A percentile compares a stretch with the other conserved stretches of the same genome.
phyloP scores from a whole-genome alignment of 2,888 invertebrate genomes.

The Eilema depressum region DNA sequence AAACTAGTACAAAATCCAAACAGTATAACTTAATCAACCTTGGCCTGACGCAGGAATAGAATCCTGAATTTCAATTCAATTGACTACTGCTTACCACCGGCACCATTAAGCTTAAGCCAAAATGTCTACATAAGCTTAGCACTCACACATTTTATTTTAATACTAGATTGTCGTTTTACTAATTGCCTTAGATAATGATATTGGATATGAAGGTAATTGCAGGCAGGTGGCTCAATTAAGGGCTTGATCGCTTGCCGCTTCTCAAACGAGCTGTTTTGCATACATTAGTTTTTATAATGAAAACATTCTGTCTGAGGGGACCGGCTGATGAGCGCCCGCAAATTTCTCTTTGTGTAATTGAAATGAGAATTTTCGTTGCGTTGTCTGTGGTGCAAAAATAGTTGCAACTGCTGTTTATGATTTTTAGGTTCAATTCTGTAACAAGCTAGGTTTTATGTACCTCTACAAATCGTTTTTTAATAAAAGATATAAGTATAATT shows the following conservation, averaged over 20 bases:
- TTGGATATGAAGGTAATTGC: slow-evolving; percentile 31
- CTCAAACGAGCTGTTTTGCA: slow-evolving; percentile 33
- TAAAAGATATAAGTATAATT: too few relatives aligned
- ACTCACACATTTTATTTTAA: background rate
- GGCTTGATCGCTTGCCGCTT: slow-evolving; percentile 34
- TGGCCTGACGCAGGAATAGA: too few relatives aligned
- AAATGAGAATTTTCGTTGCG: background rate
- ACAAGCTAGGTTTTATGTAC: too few relatives aligned
- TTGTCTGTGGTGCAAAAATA: background rate
- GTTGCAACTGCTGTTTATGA: background rate
- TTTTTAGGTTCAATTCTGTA: background rate
- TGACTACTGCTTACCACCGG: background rate
- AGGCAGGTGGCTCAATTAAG: slow-evolving; percentile 39
- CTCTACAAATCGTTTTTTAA: too few relatives aligned
- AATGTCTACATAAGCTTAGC: background rate
- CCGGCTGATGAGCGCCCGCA: slow-evolving; percentile 6
- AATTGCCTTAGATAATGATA: slow-evolving; percentile 26
- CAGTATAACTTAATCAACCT: too few relatives aligned
- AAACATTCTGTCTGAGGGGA: slow-evolving; percentile 21
- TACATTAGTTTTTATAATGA: slow-evolving; percentile 36
- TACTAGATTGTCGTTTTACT: background rate
- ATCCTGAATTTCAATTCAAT: too few relatives aligned
- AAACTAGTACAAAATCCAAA: too few relatives aligned
- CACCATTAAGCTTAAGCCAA: background rate
- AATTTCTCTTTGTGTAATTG: slow-evolving; percentile 8